phyloP scores from a whole-genome alignment of 2,888 invertebrate genomes.

The Tenthredo amoena region DNA sequence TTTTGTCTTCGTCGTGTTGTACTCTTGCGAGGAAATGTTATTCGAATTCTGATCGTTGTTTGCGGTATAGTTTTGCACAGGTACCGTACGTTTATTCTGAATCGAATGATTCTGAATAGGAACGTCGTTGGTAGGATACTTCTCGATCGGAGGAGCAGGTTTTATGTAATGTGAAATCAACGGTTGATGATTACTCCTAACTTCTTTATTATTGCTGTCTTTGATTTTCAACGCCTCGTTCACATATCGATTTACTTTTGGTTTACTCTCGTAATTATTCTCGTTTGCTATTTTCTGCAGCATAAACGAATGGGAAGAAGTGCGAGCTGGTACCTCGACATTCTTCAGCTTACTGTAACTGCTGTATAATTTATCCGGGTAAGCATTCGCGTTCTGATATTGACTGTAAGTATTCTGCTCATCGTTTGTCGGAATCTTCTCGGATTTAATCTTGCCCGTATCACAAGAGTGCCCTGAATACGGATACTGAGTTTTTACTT shows the following conservation, averaged over 20 bases:
- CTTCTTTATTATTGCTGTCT: conserved; percentile 29
- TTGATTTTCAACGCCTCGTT: conserved; percentile 35
- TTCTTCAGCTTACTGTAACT: conserved; percentile 17
- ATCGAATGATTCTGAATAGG: neutral
- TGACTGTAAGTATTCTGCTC: conserved; percentile 13
- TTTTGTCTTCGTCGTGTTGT: neutral
- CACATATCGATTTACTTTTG: conserved; percentile 33
- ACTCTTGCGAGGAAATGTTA: neutral
- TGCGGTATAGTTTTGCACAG: neutral
- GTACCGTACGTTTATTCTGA: neutral
- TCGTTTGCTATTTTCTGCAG: conserved; percentile 45
- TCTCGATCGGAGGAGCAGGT: neutral
- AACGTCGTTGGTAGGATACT: neutral
- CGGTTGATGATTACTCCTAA: neutral
- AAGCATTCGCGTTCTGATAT: conserved; percentile 21
- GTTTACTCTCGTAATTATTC: conserved; percentile 43
- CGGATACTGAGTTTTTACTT: conserved; percentile 31
- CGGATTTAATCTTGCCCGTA: conserved; percentile 16
- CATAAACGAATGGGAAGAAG: conserved; percentile 46
- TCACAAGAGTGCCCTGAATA: conserved; percentile 3
- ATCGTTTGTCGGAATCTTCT: conserved; percentile 9
- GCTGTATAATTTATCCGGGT: conserved; percentile 45
- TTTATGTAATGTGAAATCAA: conserved; percentile 37
- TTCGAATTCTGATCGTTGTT: neutral
- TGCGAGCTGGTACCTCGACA: conserved; percentile 24